Conservation (phyloP, 2,797 vertebrate species). For the Lithobates pipiens region DNA sequence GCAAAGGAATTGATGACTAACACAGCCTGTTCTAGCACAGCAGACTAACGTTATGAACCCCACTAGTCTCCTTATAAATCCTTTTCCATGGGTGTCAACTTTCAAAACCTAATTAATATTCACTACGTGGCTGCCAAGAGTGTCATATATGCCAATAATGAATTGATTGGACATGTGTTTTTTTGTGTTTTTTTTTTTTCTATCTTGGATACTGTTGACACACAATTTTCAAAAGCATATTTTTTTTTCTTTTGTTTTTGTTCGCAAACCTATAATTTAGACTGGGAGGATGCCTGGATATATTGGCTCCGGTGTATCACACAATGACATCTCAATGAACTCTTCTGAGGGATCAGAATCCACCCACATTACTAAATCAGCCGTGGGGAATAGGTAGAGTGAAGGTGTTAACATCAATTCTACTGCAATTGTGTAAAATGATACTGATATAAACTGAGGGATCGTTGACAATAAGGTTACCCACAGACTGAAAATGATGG, state of each 20-base stretch:
- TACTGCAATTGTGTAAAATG: neutral
- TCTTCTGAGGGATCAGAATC: constrained; percentile 21
- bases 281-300: constrained; percentile 26
- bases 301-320: constrained; percentile 11
- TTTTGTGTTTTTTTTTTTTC: constrained; percentile 48
- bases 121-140: constrained; percentile 29
- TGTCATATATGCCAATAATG: constrained; percentile 45
- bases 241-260: constrained; percentile 54
- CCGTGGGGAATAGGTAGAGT: neutral
- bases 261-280: constrained; percentile 58
- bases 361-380: constrained; percentile 47
- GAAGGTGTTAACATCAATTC: neutral
- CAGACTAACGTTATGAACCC: constrained; percentile 10
- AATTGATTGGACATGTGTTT: constrained; percentile 36
- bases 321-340: constrained; percentile 51
- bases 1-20: neutral
- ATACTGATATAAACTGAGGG: neutral
- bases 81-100: constrained; percentile 56
- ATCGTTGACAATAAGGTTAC: neutral
- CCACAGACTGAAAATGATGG: neutral
- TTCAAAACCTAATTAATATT: constrained; percentile 52
- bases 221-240: constrained; percentile 27
- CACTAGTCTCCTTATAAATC: constrained; percentile 52
- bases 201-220: constrained; percentile 54
- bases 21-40: constrained; percentile 39